phyloP scores from a whole-genome alignment of 2,888 invertebrate genomes.

The Thereva unica region DNA sequence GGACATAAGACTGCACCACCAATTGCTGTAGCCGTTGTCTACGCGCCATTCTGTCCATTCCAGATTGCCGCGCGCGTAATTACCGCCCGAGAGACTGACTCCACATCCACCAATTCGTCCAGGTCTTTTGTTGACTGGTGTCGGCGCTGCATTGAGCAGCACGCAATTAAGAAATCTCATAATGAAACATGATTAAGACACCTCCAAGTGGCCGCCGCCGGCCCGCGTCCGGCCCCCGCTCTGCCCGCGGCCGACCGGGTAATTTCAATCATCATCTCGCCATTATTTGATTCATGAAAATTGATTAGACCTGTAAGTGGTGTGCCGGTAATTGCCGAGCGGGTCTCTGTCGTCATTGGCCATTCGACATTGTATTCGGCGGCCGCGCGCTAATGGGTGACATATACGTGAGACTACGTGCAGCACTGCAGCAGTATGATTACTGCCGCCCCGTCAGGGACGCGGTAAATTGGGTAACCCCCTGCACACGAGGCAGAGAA shows the following conservation, averaged over 20 bases:
- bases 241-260: conserved; percentile 18
- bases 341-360: conserved; percentile 19
- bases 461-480: not conserved
- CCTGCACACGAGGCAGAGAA: not conserved
- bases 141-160: conserved; percentile 24
- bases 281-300: conserved; percentile 42
- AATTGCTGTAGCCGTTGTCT: not conserved
- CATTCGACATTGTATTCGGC: not conserved
- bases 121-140: conserved; percentile 16
- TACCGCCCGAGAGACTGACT: conserved; percentile 21
- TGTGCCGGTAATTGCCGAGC: conserved; percentile 34
- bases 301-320: conserved; percentile 39
- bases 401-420: conserved; percentile 32
- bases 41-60: conserved; percentile 4
- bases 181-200: conserved; percentile 35
- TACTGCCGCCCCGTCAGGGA: conserved; percentile 4
- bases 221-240: not conserved
- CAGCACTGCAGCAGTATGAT: not conserved
- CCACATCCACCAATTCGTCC: conserved; percentile 29
- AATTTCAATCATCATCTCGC: conserved; percentile 41
- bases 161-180: conserved; percentile 34
- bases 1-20: conserved; percentile 10
- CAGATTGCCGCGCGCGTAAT: conserved; percentile 24
- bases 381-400: conserved; percentile 10
- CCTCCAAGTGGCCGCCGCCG: conserved; percentile 1